phyloP scores from a whole-genome alignment of 1,140 invertebrate genomes.

The Platyscapa corneri region DNA sequence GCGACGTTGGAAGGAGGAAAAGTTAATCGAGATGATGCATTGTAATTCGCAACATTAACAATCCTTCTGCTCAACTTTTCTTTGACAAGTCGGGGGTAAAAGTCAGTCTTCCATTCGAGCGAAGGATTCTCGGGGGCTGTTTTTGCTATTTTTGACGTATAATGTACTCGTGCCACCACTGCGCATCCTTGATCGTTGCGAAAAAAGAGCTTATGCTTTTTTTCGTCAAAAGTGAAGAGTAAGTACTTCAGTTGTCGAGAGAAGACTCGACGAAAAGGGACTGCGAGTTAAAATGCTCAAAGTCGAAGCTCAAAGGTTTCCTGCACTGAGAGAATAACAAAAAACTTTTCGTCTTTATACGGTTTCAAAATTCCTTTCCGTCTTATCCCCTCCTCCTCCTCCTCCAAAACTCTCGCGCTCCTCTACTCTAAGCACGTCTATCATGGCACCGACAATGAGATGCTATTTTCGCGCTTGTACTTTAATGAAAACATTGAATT shows the following conservation, averaged over 20 bases:
- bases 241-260: slow-evolving; percentile 5
- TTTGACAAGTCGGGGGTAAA: background rate
- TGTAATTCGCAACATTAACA: background rate
- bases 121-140: background rate
- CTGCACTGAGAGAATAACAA: background rate
- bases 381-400: no score
- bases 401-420: background rate
- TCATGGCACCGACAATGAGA: background rate
- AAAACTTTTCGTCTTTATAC: slow-evolving; percentile 1
- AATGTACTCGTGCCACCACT: background rate
- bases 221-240: background rate
- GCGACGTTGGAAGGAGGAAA: background rate
- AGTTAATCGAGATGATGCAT: background rate
- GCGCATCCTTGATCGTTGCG: background rate
- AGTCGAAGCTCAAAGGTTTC: slow-evolving; percentile 24
- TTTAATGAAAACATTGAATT: background rate
- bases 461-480: background rate
- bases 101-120: background rate
- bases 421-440: background rate
- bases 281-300: slow-evolving; percentile 12
- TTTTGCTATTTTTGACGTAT: no score
- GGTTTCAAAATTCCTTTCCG: no score
- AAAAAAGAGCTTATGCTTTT: background rate
- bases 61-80: background rate
- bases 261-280: background rate